Evolutionary conservation across 2,113 vertebrate species (phyloP).

Genomic region (Pangasianodon hypophthalmus): DNA sequence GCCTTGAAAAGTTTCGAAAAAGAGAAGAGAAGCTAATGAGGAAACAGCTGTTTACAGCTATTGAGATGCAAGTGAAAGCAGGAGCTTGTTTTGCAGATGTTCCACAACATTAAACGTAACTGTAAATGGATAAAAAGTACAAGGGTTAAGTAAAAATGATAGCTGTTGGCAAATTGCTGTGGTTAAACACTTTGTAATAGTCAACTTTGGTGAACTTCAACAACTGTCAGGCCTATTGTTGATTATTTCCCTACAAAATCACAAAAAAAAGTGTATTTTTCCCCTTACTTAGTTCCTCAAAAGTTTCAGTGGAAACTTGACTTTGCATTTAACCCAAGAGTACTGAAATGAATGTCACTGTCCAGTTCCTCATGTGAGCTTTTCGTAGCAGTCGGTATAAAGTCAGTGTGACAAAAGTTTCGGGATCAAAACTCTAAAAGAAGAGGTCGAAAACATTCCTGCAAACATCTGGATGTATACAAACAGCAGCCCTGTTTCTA

Average conservation of each 20-base stretch:
- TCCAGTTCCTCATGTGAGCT: not conserved
- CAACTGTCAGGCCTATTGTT: not conserved
- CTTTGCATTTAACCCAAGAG: not conserved
- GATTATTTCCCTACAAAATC: not conserved
- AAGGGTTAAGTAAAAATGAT: not conserved
- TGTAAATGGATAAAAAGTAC: not conserved
- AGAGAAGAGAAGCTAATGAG: too few relatives aligned
- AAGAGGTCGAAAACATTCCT: not conserved
- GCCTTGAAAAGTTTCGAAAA: too few relatives aligned
- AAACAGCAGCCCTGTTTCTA: not conserved
- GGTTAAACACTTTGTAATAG: not conserved
- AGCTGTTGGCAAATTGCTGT: not conserved
- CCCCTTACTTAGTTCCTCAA: not conserved
- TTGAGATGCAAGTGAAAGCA: too few relatives aligned
- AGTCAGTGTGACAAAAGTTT: not conserved
- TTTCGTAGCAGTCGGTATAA: not conserved
- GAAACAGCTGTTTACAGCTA: too few relatives aligned
- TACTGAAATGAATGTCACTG: not conserved
- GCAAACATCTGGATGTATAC: not conserved
- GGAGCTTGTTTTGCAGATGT: too few relatives aligned
- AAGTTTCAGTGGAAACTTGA: not conserved
- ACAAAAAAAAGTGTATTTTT: not conserved
- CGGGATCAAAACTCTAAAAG: not conserved
- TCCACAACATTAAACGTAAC: not conserved
- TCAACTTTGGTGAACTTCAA: not conserved